Base-by-base conservation (phyloP, 2,888 invertebrate species). In the Cryptus armator region DNA sequence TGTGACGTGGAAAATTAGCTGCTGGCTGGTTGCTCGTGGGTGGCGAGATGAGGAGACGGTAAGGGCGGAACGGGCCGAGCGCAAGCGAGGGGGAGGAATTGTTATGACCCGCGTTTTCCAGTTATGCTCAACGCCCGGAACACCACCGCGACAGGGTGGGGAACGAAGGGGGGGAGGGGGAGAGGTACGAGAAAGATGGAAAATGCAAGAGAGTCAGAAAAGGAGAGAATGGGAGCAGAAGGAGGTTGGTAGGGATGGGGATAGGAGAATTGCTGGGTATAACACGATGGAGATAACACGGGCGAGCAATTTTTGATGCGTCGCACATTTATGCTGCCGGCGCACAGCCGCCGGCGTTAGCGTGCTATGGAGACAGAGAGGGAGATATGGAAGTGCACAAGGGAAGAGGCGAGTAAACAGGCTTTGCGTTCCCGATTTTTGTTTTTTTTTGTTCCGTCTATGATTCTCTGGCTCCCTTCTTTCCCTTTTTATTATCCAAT, bases 241-340 rank as follows among this genome's bases (percentile, higher is more conserved):
- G 37, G 71, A 24, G 32, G 19, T n/a, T 46, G 43, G 51, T 10
- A 19, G 24, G 78, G 62, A 3, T 59, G 56, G 44, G 44, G 32
- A 9, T 46, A 51, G 56, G 66, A 62, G 81, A 85, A 85, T 83
- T 80, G 85, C 85, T 67, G 82, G 72, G 80, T 83, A 85, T 85
- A 83, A 85, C 80, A 82, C 82, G 85, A 85, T 76, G 76, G 82
- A 85, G 85, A 85, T 85, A 85, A 85, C 85, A 83, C 85, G 85
- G 80, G 64, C 85, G 79, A 85, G 80, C 79, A 85, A 82, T 85
- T 85, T 85, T 85, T 85, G 82, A 85, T 82, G 76, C 82, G 85
- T 80, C 72, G 72, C 82, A 76, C 80, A 76, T 82, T 85, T 79
- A 68, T 85, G 85, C 70, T 51, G 56, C 74, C 78, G 71, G 64